These are phyloP conservation scores for Phasia obesa DNA, from an alignment of 2,888 invertebrate species.

Conservation along the genomic window DNA sequence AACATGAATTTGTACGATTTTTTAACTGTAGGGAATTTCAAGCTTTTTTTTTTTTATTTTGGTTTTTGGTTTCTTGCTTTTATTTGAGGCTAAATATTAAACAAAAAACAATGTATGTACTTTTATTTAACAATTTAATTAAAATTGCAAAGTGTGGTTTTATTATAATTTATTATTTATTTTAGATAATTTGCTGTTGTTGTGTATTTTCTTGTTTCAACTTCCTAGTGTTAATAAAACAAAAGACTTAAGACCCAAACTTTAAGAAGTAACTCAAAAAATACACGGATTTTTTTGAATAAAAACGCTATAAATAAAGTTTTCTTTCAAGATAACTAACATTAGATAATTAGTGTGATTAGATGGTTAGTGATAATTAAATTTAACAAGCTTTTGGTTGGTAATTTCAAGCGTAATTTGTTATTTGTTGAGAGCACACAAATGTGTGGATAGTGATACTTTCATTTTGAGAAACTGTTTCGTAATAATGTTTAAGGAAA, in stretches of 20 bases:
- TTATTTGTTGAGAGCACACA: no score
- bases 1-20: slow-evolving; percentile 12
- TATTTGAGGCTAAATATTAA: slow-evolving; percentile 32
- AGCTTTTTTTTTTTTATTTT: neutral
- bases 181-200: slow-evolving; percentile 26
- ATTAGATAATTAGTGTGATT: slow-evolving; percentile 20
- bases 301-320: neutral
- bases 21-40: slow-evolving; percentile 40
- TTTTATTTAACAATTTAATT: slow-evolving; percentile 67
- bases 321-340: neutral
- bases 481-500: no score
- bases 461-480: no score
- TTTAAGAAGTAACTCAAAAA: neutral
- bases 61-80: slow-evolving; percentile 21
- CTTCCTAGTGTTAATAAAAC: slow-evolving; percentile 46
- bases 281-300: neutral
- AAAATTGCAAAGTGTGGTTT: slow-evolving; percentile 60
- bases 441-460: no score
- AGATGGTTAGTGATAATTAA: slow-evolving; percentile 8
- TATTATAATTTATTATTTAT: slow-evolving; percentile 52
- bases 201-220: neutral
- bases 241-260: slow-evolving; percentile 52
- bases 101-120: slow-evolving; percentile 29
- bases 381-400: neutral
- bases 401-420: no score